Base-by-base conservation (phyloP, 2,888 invertebrate species). In the Lepidonotus clava region DNA sequence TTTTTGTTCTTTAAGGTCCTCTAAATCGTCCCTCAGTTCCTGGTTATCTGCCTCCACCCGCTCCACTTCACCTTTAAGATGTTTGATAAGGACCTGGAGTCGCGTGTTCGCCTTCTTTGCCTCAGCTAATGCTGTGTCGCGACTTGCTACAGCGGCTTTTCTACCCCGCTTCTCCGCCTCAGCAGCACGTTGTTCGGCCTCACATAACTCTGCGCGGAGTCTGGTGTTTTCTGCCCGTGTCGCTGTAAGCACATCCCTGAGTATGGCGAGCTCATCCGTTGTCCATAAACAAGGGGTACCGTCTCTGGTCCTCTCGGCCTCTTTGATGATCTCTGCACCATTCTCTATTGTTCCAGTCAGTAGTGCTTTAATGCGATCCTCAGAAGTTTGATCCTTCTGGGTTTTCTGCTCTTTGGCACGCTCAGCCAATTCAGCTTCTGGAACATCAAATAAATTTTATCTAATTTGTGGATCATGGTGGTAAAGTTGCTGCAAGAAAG, bases 261-360 rank as follows among this genome's bases (percentile, higher is more conserved):
- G 87, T 8, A 92, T 90, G 11, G 88, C 87, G 0, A 93, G 88
- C 88, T 93, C 93, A 40, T 91, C 90, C 0, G 91, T 87, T 85
- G 91, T 90, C 93, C 93, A 93, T 18, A 93, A 91, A 83, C 91
- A 89, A 14, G 92, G 90, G 24, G 92, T n/a, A n/a, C n/a, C n/a
- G 88, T n/a, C n/a, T n/a, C 61, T 4, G 2, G 61, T 61, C 61
- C 24, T 28, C n/a, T n/a, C 2, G 53, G 53, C n/a, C 53, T 18
- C 53, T 4, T 18, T 53, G 53, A 53, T 53, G 53, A n/a, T n/a
- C n/a, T n/a, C n/a, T n/a, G n/a, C n/a, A n/a, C n/a, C n/a, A n/a
- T n/a, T n/a, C n/a, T n/a, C n/a, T n/a, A n/a, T n/a, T n/a, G n/a
- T n/a, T n/a, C n/a, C n/a, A n/a, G n/a, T n/a, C n/a, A n/a, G n/a